Evolutionary conservation across 35 echinoderm and acorn worm genomes (phyloP), one percentile per base, ranked within the genome.

Genomic region (Holothuria glaberrima): DNA sequence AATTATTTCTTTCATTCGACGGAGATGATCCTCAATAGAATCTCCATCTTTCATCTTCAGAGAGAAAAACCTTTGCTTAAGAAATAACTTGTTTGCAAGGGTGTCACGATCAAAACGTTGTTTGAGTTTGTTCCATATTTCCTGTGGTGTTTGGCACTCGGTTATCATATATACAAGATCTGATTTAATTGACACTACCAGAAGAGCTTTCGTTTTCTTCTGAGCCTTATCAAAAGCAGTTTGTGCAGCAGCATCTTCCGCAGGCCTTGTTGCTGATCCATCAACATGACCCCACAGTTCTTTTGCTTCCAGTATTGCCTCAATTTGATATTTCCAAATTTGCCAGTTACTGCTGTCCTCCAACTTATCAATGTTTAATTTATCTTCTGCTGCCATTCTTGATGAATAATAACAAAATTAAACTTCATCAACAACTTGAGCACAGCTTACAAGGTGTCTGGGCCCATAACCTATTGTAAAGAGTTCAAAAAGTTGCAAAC

Each of bases 181-280:
- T 5, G 66, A 69, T 69, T 69, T 69, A 24, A 69, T 69, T 69
- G 66, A 69, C 66, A 69, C 66, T 6, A 25, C 66, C 24, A 69
- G 66, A n/a, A 69, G n/a, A 69, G 66, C 64, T 68, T 68, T 68
- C 1, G 64, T 68, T 68, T 68, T 68, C 64, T 68, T 68, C 64
- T 68, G 30, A 68, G 64, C 64, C 13, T 25, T 24, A 68, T 68
- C 66, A 69, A 69, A 69, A 27, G 66, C 66, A 69, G 31, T n/a
- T 69, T n/a, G 21, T 0, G 12, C 10, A 69, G 66, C 66, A 69
- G 2, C 66, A 7, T 69, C 13, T 0, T 69, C 21, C 21, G 12
- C 20, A 29, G 66, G 66, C 6, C 66, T 69, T 69, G 66, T 69
- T 69, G 66, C 66, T 69, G n/a, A 24, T n/a, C 66, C 24, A 69